Evolutionary conservation across 2,888 invertebrate genomes (phyloP), one percentile per base, ranked within the genome.

Genomic region (Penaeus monodon): DNA sequence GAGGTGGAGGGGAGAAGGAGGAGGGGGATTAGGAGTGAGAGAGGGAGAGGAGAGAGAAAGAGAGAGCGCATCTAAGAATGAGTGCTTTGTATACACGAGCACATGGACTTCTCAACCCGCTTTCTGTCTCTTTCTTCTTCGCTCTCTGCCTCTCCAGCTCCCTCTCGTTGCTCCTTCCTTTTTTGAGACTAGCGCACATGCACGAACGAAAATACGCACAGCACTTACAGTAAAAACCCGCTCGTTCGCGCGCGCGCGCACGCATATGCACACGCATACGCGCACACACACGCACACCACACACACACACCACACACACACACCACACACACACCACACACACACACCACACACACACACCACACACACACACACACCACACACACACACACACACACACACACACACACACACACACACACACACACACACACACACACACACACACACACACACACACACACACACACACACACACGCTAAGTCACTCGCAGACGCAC

Each of bases 321-420:
- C 68, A 24, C 68, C 68, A 68, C 68, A 10, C 68, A 10, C 68
- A 68, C 68, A 68, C 68, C 68, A 68, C 68, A 24, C 68, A 68
- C 68, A 24, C 68, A 68, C 12, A 1, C 68, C 68, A 20, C 68
- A 14, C 68, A 14, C 22, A 14, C 68, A 14, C 68, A 8, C 68
- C 68, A 68, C 20, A 1, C 68, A 68, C 68, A 24, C 68, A 68
- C 68, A 24, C 68, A 14, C 68, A 14, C 68, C 17, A 68, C n/a
- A 24, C 22, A 14, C n/a, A 24, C 68, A 68, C 68, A 24, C 68
- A 68, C 68, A 24, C 68, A 68, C 68, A 68, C 68, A 68, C 68
- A 68, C 68, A 68, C 70, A 70, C 70, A 70, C 70, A 70, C 70
- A 70, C 70, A 70, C 70, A 70, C 29, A 57, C 57, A 57, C 57